A percentile compares a stretch with the other conserved stretches of the same genome.
Conservation (phyloP, 2,113 vertebrate genomes). For the Muscicapa adusta region DNA sequence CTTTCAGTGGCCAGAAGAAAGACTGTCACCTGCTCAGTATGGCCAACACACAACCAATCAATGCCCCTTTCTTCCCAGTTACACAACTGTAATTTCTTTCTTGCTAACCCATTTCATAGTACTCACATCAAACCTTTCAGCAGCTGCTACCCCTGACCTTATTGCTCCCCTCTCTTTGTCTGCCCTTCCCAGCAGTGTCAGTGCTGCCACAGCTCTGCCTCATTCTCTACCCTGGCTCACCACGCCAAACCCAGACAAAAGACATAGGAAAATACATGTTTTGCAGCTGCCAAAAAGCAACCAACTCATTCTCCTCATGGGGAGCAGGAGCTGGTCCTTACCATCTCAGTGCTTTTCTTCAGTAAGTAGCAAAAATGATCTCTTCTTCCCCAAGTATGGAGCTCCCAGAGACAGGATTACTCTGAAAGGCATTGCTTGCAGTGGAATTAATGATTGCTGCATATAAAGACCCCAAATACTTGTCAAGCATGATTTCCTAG, state of each 20-base stretch:
- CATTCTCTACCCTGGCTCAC: not conserved
- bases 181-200: not conserved
- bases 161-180: slow-evolving; percentile 28
- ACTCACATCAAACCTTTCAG: slow-evolving; percentile 28
- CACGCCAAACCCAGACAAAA: not conserved
- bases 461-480: not conserved
- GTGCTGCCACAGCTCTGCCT: not conserved
- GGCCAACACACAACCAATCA: not conserved
- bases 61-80: slow-evolving; percentile 1
- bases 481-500: not conserved
- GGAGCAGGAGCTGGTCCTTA: not conserved
- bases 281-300: not conserved
- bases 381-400: not conserved
- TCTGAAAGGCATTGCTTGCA: not conserved
- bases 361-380: not conserved
- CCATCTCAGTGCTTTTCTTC: not conserved
- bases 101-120: slow-evolving; percentile 51
- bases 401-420: not conserved
- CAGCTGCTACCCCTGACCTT: not conserved
- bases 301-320: not conserved
- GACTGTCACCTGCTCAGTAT: not conserved
- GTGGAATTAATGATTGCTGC: not conserved
- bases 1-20: not conserved
- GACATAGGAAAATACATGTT: not conserved
- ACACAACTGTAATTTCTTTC: not conserved